These are phyloP conservation scores for Sebastes minor DNA, from an alignment of 2,797 vertebrate species.

Conservation along the genomic window DNA sequence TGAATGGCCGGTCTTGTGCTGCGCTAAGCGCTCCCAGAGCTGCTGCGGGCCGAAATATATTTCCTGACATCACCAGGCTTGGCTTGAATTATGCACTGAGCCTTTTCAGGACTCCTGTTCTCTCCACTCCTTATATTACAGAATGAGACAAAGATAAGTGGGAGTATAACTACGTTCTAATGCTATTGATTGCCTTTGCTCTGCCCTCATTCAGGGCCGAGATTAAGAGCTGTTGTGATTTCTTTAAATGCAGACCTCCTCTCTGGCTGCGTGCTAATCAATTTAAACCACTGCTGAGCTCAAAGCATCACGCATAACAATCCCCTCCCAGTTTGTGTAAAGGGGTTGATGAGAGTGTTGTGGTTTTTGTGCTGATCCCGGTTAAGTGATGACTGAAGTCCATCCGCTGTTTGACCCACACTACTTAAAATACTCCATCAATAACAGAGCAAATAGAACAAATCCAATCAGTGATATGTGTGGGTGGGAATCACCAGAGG, in stretches of 20 bases:
- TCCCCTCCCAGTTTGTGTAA: constrained; percentile 18
- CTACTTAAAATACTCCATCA: background rate
- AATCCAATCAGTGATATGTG: too few relatives aligned
- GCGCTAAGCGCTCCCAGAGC: constrained; percentile 13
- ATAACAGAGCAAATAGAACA: background rate
- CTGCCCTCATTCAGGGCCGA: constrained; percentile 57
- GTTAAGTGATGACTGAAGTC: constrained; percentile 41
- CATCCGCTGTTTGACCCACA: constrained; percentile 1
- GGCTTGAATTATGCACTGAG: constrained; percentile 42
- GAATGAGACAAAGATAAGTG: constrained; percentile 67
- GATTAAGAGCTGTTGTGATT: constrained; percentile 75
- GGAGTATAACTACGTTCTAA: constrained; percentile 63
- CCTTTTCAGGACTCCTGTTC: constrained; percentile 34
- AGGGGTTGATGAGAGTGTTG: constrained; percentile 9
- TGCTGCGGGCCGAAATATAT: constrained; percentile 16
- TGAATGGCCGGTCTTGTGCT: constrained; percentile 15
- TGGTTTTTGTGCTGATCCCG: constrained; percentile 26
- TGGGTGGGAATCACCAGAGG: rapidly evolving
- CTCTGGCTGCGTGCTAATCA: constrained; percentile 56
- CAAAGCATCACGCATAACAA: constrained; percentile 21
- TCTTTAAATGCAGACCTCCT: constrained; percentile 62
- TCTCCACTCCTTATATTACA: constrained; percentile 42
- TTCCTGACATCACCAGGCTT: constrained; percentile 42
- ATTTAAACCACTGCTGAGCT: constrained; percentile 56
- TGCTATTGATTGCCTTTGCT: constrained; percentile 72